Percentiles rank a stretch among this genome's conserved stretches.
Evolutionary conservation across 35 echinoderm and acorn worm species (phyloP).

Genomic region (Lytechinus pictus): DNA sequence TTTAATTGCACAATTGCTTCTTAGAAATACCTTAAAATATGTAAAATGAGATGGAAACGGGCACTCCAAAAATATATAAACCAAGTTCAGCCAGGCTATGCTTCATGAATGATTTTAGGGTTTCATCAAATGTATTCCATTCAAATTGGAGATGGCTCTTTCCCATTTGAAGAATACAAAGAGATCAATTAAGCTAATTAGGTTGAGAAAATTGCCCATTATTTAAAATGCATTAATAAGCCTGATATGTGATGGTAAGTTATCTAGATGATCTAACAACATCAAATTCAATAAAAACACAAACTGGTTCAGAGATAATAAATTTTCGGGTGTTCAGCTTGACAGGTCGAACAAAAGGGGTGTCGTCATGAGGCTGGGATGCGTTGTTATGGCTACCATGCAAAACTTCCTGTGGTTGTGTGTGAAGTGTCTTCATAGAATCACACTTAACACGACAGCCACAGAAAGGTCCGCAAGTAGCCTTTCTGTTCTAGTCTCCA

Average conservation of each 20-base stretch:
- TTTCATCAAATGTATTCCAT: too few relatives aligned
- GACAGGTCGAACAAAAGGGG: background rate
- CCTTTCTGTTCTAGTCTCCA: background rate
- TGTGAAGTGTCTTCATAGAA: constrained; percentile 79
- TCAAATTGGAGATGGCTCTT: too few relatives aligned
- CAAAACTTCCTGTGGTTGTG: constrained; percentile 99
- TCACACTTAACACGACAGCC: constrained; percentile 89
- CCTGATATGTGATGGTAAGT: background rate
- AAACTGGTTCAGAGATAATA: background rate
- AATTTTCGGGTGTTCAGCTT: background rate
- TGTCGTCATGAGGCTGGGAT: background rate
- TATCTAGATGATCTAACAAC: background rate
- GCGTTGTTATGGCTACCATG: constrained; percentile 43
- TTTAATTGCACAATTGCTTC: too few relatives aligned
- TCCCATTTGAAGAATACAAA: too few relatives aligned
- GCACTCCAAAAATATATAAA: too few relatives aligned
- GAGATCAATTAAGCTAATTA: too few relatives aligned
- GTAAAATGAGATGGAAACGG: too few relatives aligned
- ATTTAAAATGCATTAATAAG: too few relatives aligned
- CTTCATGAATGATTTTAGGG: too few relatives aligned
- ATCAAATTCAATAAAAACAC: background rate
- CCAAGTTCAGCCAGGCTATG: too few relatives aligned
- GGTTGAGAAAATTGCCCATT: too few relatives aligned
- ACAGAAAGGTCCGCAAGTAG: constrained; percentile 86
- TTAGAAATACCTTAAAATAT: too few relatives aligned